A percentile compares a stretch with the other conserved stretches of the same genome.
These are phyloP conservation scores for Falco concolor DNA, from an alignment of 2,797 vertebrate genomes.

Conservation along the genomic window DNA sequence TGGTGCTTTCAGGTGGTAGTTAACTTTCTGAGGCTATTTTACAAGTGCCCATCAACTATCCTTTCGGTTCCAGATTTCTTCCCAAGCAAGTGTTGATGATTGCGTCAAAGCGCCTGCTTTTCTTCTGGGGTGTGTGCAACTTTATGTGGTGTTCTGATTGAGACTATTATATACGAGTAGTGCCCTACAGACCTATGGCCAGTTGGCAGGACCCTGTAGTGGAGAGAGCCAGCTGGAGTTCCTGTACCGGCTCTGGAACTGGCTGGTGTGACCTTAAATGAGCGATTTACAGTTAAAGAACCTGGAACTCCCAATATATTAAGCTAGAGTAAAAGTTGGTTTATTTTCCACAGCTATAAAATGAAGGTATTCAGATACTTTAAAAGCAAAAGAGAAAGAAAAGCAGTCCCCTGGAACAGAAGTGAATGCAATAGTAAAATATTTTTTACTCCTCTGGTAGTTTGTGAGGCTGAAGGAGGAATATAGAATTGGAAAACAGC, in stretches of 20 bases:
- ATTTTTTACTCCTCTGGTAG: not conserved
- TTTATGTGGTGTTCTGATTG: not conserved
- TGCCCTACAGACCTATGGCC: not conserved
- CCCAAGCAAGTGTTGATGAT: not conserved
- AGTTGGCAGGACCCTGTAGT: not conserved
- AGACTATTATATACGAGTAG: rapidly evolving
- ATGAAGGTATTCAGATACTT: not conserved
- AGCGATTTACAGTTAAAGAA: not conserved
- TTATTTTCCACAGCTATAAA: not conserved
- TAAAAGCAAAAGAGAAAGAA: not conserved
- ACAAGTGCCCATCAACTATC: not conserved
- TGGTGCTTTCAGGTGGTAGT: not conserved
- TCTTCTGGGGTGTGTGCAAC: not conserved
- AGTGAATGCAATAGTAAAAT: not conserved
- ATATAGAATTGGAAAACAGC: not conserved
- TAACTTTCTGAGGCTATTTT: not conserved
- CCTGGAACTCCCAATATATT: not conserved
- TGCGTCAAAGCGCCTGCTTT: not conserved
- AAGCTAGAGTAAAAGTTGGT: rapidly evolving
- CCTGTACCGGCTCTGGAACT: not conserved
- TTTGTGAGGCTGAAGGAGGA: not conserved
- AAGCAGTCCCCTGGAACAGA: not conserved
- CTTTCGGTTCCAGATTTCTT: not conserved
- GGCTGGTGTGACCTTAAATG: not conserved
- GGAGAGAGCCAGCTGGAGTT: not conserved